Base-by-base conservation (phyloP, 2,113 vertebrate species). In the Bubo scandiacus region DNA sequence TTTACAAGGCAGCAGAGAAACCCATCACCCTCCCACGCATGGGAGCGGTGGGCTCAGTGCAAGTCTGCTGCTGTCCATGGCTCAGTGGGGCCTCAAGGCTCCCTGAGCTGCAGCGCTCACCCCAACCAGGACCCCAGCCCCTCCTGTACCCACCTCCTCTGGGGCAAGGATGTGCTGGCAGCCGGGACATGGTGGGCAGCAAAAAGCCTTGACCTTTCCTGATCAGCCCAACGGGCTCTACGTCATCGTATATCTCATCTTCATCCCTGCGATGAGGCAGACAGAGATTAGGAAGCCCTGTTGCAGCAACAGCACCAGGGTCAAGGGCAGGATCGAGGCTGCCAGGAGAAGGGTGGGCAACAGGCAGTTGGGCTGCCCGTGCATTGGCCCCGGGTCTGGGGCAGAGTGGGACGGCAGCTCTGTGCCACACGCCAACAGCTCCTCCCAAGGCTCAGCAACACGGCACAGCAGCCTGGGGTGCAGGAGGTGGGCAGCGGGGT, bases 1-100 rank as follows among this genome's bases (percentile, higher is more conserved):
- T 36, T 22, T 22, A 27, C 38, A 40, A 58, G 61, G 61, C 40
- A 49, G 67, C 34, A 90, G 34, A 67, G 36, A 52, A 82, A 38
- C 20, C 27, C 61, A 67, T 22, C 3, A 4, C 30, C n/a, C 32
- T 58, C 59, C 38, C 0, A 0, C 13, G 43, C 34, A 3, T 3
- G 47, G 27, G 30, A 68, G 54, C 54, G 65, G 66, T 0, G 2
- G 59, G 73, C 29, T 84, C 17, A 61, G 90, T 3, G 5, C 1
- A 0, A 26, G 25, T 57, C n/a, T 5, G 10, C 80, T 5, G 2
- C 61, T 81, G 81, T 62, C 61, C 23, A 0, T 2, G 30, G 54
- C 68, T 57, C 6, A 0, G 1, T 0, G 1, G 29, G 67, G 32
- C 12, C 36, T 62, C 0, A 0, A 47, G 54, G 78, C 29, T 68